A percentile compares a stretch with the other conserved stretches of the same genome.
Conservation (phyloP, 2,797 vertebrate species). For the Gymnothorax javanicus region DNA sequence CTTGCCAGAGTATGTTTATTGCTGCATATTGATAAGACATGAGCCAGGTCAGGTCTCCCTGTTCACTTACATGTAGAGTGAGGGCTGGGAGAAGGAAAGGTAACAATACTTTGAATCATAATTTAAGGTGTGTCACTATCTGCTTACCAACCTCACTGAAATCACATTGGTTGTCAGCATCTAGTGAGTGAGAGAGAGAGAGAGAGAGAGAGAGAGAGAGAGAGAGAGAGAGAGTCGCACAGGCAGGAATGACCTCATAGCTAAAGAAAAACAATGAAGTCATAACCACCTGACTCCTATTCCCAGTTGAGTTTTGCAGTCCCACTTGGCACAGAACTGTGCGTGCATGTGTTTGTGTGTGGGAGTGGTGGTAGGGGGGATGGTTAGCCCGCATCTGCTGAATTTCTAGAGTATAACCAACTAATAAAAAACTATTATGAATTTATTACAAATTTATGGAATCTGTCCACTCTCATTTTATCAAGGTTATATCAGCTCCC, state of each 20-base stretch:
- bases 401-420: slow-evolving; percentile 7
- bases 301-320: slow-evolving; percentile 70
- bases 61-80: not conserved
- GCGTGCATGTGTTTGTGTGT: slow-evolving; percentile 33
- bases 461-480: not conserved
- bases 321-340: slow-evolving; percentile 54
- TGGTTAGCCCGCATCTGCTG: slow-evolving; percentile 27
- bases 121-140: slow-evolving; percentile 60
- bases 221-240: slow-evolving; percentile 37
- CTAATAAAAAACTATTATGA: slow-evolving; percentile 11
- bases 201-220: slow-evolving; percentile 20
- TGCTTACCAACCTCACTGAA: slow-evolving; percentile 58
- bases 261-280: slow-evolving; percentile 77
- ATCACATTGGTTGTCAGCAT: slow-evolving; percentile 51
- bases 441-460: not conserved
- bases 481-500: not conserved
- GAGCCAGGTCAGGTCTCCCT: not conserved
- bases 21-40: slow-evolving; percentile 2
- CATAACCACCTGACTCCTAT: slow-evolving; percentile 78
- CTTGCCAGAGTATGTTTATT: not conserved
- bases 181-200: not conserved
- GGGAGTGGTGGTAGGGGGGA: slow-evolving; percentile 20
- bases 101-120: slow-evolving; percentile 66
- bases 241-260: slow-evolving; percentile 74
- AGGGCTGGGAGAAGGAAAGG: slow-evolving; percentile 47